Conservation (phyloP, 2,888 invertebrate genomes). For the Sphinx pinastri region DNA sequence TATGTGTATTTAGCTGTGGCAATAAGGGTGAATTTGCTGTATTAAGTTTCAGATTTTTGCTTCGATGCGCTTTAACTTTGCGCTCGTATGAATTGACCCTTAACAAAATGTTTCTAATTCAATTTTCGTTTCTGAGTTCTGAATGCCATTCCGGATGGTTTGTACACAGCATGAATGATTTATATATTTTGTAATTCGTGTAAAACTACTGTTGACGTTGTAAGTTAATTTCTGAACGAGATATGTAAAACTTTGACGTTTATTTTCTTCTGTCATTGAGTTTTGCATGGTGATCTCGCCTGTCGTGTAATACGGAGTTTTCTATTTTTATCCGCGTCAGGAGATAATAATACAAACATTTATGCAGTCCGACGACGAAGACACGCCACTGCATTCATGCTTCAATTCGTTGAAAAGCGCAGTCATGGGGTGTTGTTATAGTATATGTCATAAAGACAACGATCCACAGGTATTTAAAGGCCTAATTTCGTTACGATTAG, state of each 20-base stretch:
- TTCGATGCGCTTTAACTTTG: too few relatives aligned
- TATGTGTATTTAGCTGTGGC: too few relatives aligned
- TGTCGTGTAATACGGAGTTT: conserved; percentile 61
- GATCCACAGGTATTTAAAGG: conserved; percentile 85
- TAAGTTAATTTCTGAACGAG: conserved; percentile 4
- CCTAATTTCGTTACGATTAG: conserved; percentile 25
- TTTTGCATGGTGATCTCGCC: conserved; percentile 23
- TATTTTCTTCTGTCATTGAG: conserved; percentile 21
- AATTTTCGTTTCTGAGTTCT: too few relatives aligned
- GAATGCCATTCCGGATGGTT: too few relatives aligned
- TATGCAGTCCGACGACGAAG: conserved; percentile 79
- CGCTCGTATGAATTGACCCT: too few relatives aligned
- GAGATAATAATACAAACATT: conserved; percentile 70
- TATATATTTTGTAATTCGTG: too few relatives aligned
- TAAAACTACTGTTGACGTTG: too few relatives aligned
- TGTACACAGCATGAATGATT: too few relatives aligned
- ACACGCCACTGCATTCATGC: conserved; percentile 77
- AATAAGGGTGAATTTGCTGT: too few relatives aligned
- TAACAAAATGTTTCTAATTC: too few relatives aligned
- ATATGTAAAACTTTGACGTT: conserved; percentile 22
- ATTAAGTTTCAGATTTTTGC: too few relatives aligned
- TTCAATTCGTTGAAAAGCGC: conserved; percentile 76
- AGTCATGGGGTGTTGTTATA: conserved; percentile 88
- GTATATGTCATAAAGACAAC: conserved; percentile 88
- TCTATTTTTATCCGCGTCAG: conserved; percentile 73